phyloP scores from a whole-genome alignment of 2,113 vertebrate genomes.

The Charina bottae region DNA sequence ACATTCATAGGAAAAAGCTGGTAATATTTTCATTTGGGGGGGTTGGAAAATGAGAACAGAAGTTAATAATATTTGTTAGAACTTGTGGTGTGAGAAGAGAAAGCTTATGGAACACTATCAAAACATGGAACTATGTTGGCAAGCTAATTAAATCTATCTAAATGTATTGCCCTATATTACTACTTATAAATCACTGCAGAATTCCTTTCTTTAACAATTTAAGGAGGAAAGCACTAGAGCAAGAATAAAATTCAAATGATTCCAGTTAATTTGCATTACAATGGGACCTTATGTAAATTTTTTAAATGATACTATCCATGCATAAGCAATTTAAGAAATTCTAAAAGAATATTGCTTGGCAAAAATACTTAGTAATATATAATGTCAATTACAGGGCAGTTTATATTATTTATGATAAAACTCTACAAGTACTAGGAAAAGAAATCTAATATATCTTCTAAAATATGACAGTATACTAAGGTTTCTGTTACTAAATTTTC shows the following conservation, averaged over 20 bases:
- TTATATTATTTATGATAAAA: slow-evolving; percentile 18
- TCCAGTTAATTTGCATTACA: slow-evolving; percentile 22
- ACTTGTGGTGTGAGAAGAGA: background rate
- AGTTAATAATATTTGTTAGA: slow-evolving; percentile 20
- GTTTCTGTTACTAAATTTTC: background rate
- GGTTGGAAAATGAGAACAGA: background rate
- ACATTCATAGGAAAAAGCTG: background rate
- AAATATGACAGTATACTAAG: background rate
- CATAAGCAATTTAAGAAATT: slow-evolving; percentile 2
- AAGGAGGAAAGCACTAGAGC: slow-evolving; percentile 17
- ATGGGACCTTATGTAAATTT: slow-evolving; percentile 21
- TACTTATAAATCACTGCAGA: background rate
- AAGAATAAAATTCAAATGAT: slow-evolving; percentile 29
- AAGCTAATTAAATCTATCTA: slow-evolving; percentile 20
- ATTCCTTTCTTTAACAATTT: slow-evolving; percentile 20
- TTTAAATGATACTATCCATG: slow-evolving; percentile 11
- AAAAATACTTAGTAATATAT: background rate
- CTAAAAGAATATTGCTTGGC: background rate
- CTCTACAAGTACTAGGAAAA: slow-evolving; percentile 2
- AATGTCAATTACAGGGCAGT: slow-evolving; percentile 21
- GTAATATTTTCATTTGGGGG: background rate
- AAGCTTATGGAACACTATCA: slow-evolving; percentile 17
- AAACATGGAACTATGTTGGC: background rate
- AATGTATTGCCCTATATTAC: background rate
- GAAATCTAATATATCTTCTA: background rate